These are phyloP conservation scores for Ceuthmochares aereus DNA, from an alignment of 2,113 vertebrate species.

Conservation along the genomic window DNA sequence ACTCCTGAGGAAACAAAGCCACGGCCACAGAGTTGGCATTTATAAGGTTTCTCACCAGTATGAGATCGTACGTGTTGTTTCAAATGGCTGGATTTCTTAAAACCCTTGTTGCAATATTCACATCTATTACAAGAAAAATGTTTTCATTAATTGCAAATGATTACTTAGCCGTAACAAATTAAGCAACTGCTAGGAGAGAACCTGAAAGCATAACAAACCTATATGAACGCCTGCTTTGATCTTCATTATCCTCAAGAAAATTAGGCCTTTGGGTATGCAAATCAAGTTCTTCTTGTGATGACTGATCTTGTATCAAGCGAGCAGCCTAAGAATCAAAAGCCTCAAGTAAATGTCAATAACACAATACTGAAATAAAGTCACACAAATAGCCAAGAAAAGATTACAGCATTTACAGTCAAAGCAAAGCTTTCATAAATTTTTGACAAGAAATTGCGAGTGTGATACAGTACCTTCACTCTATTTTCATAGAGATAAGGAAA, in stretches of 20 bases:
- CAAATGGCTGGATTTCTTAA: slow-evolving; percentile 98
- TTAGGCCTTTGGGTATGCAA: slow-evolving; percentile 80
- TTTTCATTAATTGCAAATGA: background rate
- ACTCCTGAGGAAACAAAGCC: slow-evolving; percentile 95
- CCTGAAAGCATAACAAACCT: slow-evolving; percentile 75
- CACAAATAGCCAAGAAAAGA: background rate
- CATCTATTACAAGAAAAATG: slow-evolving; percentile 79
- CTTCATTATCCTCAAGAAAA: slow-evolving; percentile 89
- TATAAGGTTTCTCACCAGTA: slow-evolving; percentile 95
- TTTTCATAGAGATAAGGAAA: background rate
- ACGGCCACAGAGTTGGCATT: slow-evolving; percentile 91
- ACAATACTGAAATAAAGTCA: background rate
- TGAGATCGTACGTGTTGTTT: slow-evolving; percentile 97
- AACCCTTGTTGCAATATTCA: slow-evolving; percentile 91
- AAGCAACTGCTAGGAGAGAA: background rate
- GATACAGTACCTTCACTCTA: background rate
- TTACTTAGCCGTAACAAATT: background rate
- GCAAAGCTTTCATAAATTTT: background rate
- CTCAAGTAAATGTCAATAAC: background rate
- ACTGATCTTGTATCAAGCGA: slow-evolving; percentile 87
- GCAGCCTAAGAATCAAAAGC: slow-evolving; percentile 79
- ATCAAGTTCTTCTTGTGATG: slow-evolving; percentile 84
- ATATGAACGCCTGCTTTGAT: slow-evolving; percentile 89
- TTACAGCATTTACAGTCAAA: background rate
- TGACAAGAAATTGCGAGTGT: background rate